These are phyloP conservation scores for Diaprepes abbreviatus DNA, from an alignment of 2,888 invertebrate genomes.

Conservation along the genomic window DNA sequence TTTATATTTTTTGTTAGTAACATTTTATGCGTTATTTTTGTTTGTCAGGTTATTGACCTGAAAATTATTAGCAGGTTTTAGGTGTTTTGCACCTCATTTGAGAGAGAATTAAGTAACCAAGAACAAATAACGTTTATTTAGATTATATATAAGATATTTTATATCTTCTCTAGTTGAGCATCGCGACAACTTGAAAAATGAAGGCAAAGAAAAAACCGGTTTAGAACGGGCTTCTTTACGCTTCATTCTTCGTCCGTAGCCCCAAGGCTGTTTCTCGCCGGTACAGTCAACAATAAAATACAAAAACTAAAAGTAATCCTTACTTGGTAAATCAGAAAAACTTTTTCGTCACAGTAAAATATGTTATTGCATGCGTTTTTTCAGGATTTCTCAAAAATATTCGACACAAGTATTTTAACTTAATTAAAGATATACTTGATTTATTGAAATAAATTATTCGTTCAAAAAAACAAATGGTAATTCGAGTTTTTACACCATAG, in stretches of 20 bases:
- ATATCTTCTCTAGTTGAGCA: slow-evolving; percentile 7
- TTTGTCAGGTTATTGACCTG: not conserved
- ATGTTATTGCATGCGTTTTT: no score
- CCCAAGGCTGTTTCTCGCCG: slow-evolving; percentile 31
- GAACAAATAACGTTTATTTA: slow-evolving; percentile 8
- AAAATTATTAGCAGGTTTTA: not conserved
- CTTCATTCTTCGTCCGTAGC: slow-evolving; percentile 46
- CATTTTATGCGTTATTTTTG: no score
- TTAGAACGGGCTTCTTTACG: slow-evolving; percentile 47
- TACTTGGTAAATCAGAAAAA: slow-evolving; percentile 6
- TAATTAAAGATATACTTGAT: no score
- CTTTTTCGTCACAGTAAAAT: not conserved
- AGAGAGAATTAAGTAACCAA: not conserved
- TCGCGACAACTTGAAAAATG: slow-evolving; percentile 26
- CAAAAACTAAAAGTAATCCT: slow-evolving; percentile 9
- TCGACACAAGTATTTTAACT: no score
- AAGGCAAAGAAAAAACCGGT: slow-evolving; percentile 41
- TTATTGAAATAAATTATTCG: no score
- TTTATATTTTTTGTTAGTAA: no score
- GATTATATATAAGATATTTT: slow-evolving; percentile 2
- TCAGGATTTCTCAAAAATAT: no score
- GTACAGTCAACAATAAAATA: slow-evolving; percentile 40
- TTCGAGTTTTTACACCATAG: no score
- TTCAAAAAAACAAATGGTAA: no score
- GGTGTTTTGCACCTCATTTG: not conserved